Conservation (phyloP, 2,113 vertebrate genomes). For the Macrotus californicus region DNA sequence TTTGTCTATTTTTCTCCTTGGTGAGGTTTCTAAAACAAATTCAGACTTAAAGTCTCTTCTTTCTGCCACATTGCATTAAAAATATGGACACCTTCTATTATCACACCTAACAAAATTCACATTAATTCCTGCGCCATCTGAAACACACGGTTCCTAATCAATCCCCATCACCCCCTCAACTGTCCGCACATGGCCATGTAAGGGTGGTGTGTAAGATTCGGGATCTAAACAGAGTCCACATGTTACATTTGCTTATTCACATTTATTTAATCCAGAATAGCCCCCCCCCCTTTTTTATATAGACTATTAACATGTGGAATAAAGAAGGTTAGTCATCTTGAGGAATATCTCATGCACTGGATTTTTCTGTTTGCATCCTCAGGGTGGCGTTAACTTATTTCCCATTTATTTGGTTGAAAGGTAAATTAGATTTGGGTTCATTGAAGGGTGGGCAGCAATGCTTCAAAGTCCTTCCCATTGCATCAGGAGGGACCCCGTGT, state of each 20-base stretch:
- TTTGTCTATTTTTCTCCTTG: not conserved
- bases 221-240: not conserved
- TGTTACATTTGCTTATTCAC: not conserved
- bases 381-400: not conserved
- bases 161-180: not conserved
- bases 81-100: not conserved
- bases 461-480: rapidly evolving
- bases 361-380: not conserved
- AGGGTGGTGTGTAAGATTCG: not conserved
- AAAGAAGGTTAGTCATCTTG: not conserved
- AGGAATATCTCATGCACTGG: not conserved
- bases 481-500: not conserved
- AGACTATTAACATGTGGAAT: not conserved
- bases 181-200: not conserved
- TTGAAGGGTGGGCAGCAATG: rapidly evolving
- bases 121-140: rapidly evolving
- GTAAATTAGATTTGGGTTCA: not conserved
- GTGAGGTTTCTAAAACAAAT: not conserved
- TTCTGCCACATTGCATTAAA: not conserved
- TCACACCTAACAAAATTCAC: not conserved
- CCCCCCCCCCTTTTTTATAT: not conserved
- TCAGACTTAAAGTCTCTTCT: not conserved
- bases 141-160: not conserved
- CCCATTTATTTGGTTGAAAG: not conserved
- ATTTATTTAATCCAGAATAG: not conserved